These are phyloP conservation scores for Hyperoplus lanceolatus DNA, from an alignment of 2,797 vertebrate genomes.

Conservation along the genomic window DNA sequence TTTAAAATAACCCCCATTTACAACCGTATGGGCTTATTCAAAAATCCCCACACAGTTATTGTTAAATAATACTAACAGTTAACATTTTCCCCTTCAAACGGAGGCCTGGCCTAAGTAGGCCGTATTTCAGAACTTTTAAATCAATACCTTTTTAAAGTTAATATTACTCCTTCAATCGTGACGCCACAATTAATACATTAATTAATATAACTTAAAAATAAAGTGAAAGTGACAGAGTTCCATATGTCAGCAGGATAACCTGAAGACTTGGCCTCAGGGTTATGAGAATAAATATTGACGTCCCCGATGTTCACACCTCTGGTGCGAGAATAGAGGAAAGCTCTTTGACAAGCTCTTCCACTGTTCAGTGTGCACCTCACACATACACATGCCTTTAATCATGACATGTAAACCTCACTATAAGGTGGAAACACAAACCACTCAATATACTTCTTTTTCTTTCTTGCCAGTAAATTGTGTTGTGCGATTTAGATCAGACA, in stretches of 20 bases:
- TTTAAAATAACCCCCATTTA: too few relatives aligned
- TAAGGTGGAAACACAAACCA: not conserved
- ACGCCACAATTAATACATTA: too few relatives aligned
- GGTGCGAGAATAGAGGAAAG: constrained; percentile 15
- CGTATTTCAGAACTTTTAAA: too few relatives aligned
- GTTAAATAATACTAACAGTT: too few relatives aligned
- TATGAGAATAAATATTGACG: constrained; percentile 45
- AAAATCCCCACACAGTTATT: too few relatives aligned
- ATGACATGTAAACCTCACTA: constrained; percentile 1
- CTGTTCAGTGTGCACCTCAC: not conserved
- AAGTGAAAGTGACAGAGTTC: not conserved
- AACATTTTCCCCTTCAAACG: too few relatives aligned
- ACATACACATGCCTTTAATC: constrained; percentile 8
- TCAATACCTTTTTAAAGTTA: too few relatives aligned
- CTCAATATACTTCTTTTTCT: not conserved
- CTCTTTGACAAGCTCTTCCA: not conserved
- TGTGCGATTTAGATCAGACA: not conserved
- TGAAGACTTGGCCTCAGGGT: constrained; percentile 18
- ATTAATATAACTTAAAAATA: too few relatives aligned
- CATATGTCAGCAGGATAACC: constrained; percentile 29
- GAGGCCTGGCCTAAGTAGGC: too few relatives aligned
- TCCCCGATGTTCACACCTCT: constrained; percentile 25
- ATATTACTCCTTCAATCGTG: too few relatives aligned
- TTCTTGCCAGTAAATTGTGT: not conserved
- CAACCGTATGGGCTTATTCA: too few relatives aligned